Conservation (phyloP, 2,888 invertebrate species). For the Drosophila meridiana region DNA sequence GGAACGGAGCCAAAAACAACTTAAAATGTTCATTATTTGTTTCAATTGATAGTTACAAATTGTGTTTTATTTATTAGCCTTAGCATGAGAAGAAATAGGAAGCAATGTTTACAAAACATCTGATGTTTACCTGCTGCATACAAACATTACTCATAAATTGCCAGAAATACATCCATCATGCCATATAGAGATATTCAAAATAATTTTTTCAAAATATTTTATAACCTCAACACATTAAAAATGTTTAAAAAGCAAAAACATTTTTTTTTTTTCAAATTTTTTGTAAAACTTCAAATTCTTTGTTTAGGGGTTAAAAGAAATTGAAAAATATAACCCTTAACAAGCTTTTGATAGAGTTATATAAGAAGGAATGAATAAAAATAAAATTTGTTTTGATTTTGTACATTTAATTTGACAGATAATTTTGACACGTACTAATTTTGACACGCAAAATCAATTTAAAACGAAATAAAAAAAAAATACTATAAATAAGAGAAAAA, state of each 20-base stretch:
- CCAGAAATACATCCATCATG: not conserved
- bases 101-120: slow-evolving; percentile 1
- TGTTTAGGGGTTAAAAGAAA: not conserved
- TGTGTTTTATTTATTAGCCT: not conserved
- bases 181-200: not conserved
- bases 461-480: not conserved
- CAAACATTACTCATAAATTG: not conserved
- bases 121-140: slow-evolving; percentile 2
- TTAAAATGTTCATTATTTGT: not conserved
- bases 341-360: not conserved
- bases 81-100: not conserved
- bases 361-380: not conserved
- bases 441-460: not conserved
- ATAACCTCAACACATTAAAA: not conserved
- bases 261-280: not conserved
- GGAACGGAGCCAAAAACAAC: not conserved
- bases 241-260: not conserved
- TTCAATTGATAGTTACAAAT: not conserved
- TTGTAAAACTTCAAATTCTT: too few species aligned
- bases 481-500: not conserved
- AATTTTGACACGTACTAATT: not conserved
- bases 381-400: not conserved
- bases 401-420: not conserved
- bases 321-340: not conserved
- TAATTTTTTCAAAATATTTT: too few species aligned